These are phyloP conservation scores for Mohoua ochrocephala DNA, from an alignment of 2,113 vertebrate species.

Conservation along the genomic window DNA sequence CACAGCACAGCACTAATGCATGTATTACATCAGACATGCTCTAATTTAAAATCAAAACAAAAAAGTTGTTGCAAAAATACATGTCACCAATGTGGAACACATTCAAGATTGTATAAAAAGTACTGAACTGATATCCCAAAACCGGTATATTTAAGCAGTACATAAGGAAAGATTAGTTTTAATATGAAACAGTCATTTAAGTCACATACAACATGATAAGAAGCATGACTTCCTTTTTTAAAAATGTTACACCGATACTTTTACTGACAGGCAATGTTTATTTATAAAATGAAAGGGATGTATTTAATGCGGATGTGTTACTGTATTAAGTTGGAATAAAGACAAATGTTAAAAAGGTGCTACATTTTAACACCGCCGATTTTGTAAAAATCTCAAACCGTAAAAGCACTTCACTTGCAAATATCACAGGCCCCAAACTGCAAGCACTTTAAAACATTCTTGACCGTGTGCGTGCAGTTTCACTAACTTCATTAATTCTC, in stretches of 20 bases:
- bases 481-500: neutral
- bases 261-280: slow-evolving; percentile 68
- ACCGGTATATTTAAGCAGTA: slow-evolving; percentile 80
- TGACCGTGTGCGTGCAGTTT: neutral
- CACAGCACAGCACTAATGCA: slow-evolving; percentile 75
- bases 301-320: slow-evolving; percentile 20
- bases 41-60: slow-evolving; percentile 68
- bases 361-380: neutral
- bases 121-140: slow-evolving; percentile 81
- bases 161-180: slow-evolving; percentile 77
- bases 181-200: slow-evolving; percentile 81
- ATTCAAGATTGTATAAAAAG: slow-evolving; percentile 77
- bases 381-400: slow-evolving; percentile 55
- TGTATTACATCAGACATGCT: slow-evolving; percentile 76
- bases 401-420: neutral
- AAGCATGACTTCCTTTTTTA: slow-evolving; percentile 69
- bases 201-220: slow-evolving; percentile 76
- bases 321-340: neutral
- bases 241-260: slow-evolving; percentile 66
- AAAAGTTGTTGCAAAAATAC: slow-evolving; percentile 75
- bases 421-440: neutral
- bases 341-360: slow-evolving; percentile 30
- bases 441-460: neutral
- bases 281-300: slow-evolving; percentile 57
- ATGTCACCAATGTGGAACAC: slow-evolving; percentile 84